Base-by-base conservation (phyloP, 2,888 invertebrate genomes). In the Mantis religiosa region DNA sequence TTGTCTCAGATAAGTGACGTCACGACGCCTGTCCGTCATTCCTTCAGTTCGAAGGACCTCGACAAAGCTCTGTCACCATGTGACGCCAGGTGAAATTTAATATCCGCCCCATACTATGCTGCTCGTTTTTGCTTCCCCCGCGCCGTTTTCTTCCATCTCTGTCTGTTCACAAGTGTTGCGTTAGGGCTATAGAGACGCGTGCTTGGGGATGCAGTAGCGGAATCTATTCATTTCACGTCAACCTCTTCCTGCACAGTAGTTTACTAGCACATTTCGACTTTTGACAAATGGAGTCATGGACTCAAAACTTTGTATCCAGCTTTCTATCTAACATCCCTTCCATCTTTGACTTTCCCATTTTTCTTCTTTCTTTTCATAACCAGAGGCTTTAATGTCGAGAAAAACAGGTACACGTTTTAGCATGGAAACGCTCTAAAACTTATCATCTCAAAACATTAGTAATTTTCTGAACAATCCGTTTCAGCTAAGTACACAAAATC, bases 41-140 rank as follows among this genome's bases (percentile, higher is more conserved):
- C 25, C 54, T 71, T 20, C 20, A 71, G 54, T 20, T 41, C 41
- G 54, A 41, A 41, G 54, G 20, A 20, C 15, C 54, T 71, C 82
- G 87, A 82, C 87, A 82, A 71, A 82, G 87, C 82, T 34, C 54
- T 82, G 87, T 87, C 87, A 87, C 87, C 87, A 87, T 87, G 93
- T 93, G 93, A 93, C 93, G 93, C 93, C 93, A 93, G 93, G 93
- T 93, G 93, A 93, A 93, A 93, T 93, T 93, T 93, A 93, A 93
- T 93, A 93, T 93, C 90, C 88, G 82, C 87, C 89, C 92, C 91
- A 91, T 15, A 54, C 81, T 86, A 30, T n/a, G 28, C 28, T 91
- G 91, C 91, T 91, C 84, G 89, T 87, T 88, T 88, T 81, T 86
- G 81, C 86, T 30, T 20, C 54, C 86, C 81, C 47, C 28, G 27